Evolutionary conservation across 2,888 invertebrate species (phyloP).

Genomic region (Latrodectus elegans): DNA sequence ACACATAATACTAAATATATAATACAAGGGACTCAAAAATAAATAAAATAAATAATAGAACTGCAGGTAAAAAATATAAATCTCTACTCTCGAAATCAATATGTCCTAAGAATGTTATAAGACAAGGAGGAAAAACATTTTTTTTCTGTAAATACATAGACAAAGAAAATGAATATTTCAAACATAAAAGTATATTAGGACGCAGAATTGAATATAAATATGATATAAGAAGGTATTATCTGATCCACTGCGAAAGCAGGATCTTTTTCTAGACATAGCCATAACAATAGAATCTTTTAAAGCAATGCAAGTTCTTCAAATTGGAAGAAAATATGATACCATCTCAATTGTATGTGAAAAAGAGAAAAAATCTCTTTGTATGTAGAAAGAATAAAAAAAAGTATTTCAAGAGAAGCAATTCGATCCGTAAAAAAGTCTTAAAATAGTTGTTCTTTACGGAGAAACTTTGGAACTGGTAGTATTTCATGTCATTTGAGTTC

Average conservation of each 20-base stretch:
- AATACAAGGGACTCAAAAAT: too few relatives aligned
- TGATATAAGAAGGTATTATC: too few relatives aligned
- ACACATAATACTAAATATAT: too few relatives aligned
- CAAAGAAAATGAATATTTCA: too few relatives aligned
- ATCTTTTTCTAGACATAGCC: neutral
- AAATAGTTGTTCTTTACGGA: conserved; percentile 14
- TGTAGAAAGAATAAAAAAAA: neutral
- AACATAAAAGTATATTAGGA: too few relatives aligned
- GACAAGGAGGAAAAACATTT: too few relatives aligned
- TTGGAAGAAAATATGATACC: conserved; percentile 42
- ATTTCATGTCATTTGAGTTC: conserved; percentile 28
- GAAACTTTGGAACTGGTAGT: conserved; percentile 15
- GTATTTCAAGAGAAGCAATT: conserved; percentile 14
- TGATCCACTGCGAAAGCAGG: neutral
- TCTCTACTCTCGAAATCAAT: too few relatives aligned
- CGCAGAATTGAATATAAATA: too few relatives aligned
- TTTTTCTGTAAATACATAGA: too few relatives aligned
- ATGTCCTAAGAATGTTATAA: too few relatives aligned
- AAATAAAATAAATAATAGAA: too few relatives aligned
- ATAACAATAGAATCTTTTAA: neutral
- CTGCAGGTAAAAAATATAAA: too few relatives aligned
- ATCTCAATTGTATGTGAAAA: conserved; percentile 38
- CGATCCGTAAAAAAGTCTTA: conserved; percentile 8
- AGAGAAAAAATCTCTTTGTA: conserved; percentile 7
- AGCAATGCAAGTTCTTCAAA: conserved; percentile 16